phyloP scores from a whole-genome alignment of 2,113 vertebrate genomes.

The Leuciscus idus region DNA sequence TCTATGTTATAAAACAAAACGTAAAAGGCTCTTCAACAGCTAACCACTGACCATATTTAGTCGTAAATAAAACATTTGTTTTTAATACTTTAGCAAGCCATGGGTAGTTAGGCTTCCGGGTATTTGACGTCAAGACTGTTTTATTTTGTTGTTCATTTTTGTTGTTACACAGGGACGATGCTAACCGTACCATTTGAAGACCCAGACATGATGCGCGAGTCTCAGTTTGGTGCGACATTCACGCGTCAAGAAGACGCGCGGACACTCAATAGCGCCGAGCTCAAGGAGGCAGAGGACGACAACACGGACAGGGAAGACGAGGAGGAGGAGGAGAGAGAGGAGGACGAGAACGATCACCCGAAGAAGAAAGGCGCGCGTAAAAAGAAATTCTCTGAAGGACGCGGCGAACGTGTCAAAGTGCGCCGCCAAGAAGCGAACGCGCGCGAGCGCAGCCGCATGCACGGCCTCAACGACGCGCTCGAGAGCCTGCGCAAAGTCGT shows the following conservation, averaged over 20 bases:
- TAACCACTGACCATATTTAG: not conserved
- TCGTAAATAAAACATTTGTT: not conserved
- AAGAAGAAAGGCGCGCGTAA: slow-evolving; percentile 90
- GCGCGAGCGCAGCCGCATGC: slow-evolving; percentile 94
- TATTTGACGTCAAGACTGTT: not conserved
- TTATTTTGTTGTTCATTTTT: slow-evolving; percentile 66
- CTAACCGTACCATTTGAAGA: slow-evolving; percentile 98
- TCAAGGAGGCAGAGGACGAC: slow-evolving; percentile 84
- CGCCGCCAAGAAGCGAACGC: slow-evolving; percentile 94
- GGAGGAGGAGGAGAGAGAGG: slow-evolving; percentile 81
- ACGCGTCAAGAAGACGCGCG: slow-evolving; percentile 13
- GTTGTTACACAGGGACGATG: slow-evolving; percentile 86
- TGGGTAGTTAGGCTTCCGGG: not conserved
- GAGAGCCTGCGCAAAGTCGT: slow-evolving; percentile 98
- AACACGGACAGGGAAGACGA: slow-evolving; percentile 82
- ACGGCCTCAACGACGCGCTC: slow-evolving; percentile 93
- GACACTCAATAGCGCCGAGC: slow-evolving; percentile 64
- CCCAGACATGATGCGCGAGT: slow-evolving; percentile 90
- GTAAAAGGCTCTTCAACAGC: not conserved
- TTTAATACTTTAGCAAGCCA: not conserved
- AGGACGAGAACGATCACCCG: slow-evolving; percentile 86
- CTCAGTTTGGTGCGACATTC: slow-evolving; percentile 80
- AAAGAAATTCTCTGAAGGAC: slow-evolving; percentile 88
- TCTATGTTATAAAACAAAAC: not conserved
- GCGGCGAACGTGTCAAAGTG: slow-evolving; percentile 87